Evolutionary conservation across 2,797 vertebrate genomes (phyloP), one percentile per base, ranked within the genome.

Genomic region (Aplochiton taeniatus): DNA sequence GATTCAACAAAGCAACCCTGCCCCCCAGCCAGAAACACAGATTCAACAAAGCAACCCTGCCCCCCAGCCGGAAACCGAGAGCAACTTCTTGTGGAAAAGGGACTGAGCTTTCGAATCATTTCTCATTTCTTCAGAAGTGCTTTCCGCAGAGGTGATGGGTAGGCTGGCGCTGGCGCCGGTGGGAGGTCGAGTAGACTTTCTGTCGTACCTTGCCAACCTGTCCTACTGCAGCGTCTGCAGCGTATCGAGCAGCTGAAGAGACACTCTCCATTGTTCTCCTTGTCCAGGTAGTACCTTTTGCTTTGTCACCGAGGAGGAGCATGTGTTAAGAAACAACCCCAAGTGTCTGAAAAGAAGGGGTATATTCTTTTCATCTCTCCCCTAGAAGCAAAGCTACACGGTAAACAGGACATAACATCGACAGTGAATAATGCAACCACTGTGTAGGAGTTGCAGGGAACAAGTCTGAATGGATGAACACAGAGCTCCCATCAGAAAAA

Each of bases 121-220:
- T 56, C 0, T 63, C 62, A 76, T 82, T 83, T 82, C 68, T 74
- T 77, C 75, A 66, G 85, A 74, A 85, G 79, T 61, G 60, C 74
- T 81, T 69, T 50, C 11, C 31, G 70, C 69, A 55, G 42, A 18
- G 50, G 65, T 42, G 60, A 58, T 31, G 63, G 70, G 59, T 63
- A 72, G 14, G 2, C 52, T 57, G 55, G 62, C 48, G 17, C 16
- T 8, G n/a, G 43, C 44, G 13, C 4, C 65, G 57, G 77, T 0
- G 0, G 59, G 51, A 58, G 11, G 58, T 52, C 76, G 4, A 6
- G 65, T 54, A 61, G 52, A 65, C 69, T 73, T 63, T 42, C 62
- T 50, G 9, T 61, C 31, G 6, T 31, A 31, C 31, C 31, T 31
- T 31, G 31, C 31, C 3, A 31, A 6, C n/a, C n/a, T 31, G 31